Evolutionary conservation across 2,797 vertebrate genomes (phyloP), one percentile per base, ranked within the genome.

Genomic region (Fringilla coelebs): DNA sequence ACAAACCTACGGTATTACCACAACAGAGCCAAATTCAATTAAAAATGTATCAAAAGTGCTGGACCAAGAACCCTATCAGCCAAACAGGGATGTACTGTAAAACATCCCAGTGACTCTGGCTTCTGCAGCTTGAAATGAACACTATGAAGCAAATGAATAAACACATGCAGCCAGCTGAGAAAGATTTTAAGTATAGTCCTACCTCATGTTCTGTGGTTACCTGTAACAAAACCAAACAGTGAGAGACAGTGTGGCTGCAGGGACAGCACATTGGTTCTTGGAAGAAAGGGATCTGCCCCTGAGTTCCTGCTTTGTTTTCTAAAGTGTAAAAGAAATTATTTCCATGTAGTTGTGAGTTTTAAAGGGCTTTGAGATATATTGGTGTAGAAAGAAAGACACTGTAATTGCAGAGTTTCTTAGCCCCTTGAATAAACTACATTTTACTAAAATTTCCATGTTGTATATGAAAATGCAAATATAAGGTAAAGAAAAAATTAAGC

Each of bases 161-260:
- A 71, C 31, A 74, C 7, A 25, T 25, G 29, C 12, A 14, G 5
- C 45, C 29, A 17, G 9, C 21, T 57, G 21, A 55, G 16, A 60
- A 70, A 25, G 3, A 52, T 57, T 46, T 76, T 34, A 83, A 85
- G 28, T 57, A n/a, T 2, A 15, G 2, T 68, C 1, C 13, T 73
- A 24, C 11, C 7, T 49, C 2, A 0, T 51, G 3, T 6, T 54
- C 28, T 85, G 17, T 77, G 31, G 25, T 36, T 57, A 29, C 10
- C 7, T 55, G 7, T 52, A 41, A n/a, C 4, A 13, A 51, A 49
- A 54, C 6, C 18, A 52, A 61, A 43, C 2, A 17, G 3, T 31
- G 10, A 32, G 32, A 63, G 5, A 32, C 6, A 20, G 3, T 2
- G 9, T 32, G 13, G 5, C 5, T 62, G 26, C 1, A 1, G 6